These are phyloP conservation scores for Pitta sordida DNA, from an alignment of 2,113 vertebrate species.

Conservation along the genomic window DNA sequence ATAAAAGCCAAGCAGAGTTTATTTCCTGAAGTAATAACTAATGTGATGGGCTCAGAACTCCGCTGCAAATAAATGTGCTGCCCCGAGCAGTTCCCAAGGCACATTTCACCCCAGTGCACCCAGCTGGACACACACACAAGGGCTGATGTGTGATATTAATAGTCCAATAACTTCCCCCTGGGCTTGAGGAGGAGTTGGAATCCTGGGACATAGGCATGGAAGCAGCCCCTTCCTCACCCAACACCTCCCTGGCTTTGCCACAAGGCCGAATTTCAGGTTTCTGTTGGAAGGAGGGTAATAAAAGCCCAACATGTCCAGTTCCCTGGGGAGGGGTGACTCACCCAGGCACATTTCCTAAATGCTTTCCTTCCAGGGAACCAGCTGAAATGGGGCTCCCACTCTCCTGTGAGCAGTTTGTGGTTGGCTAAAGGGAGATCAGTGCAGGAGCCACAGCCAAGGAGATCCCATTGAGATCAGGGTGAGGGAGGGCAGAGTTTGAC, in stretches of 20 bases:
- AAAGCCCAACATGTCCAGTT: background rate
- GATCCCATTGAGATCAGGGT: constrained; percentile 48
- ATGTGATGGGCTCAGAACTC: rapidly evolving
- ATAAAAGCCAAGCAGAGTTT: background rate
- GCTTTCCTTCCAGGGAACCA: constrained; percentile 37
- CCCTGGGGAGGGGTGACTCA: constrained; percentile 19
- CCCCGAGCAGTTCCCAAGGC: background rate
- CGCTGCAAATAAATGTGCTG: background rate
- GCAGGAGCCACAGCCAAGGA: constrained; percentile 23
- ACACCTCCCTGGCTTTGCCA: background rate
- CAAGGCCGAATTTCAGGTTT: background rate
- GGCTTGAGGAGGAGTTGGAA: background rate
- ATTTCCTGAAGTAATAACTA: background rate
- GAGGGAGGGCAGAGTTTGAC: constrained; percentile 9
- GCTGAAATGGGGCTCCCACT: constrained; percentile 46
- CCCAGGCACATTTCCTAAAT: constrained; percentile 6
- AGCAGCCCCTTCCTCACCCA: background rate
- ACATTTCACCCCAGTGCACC: background rate
- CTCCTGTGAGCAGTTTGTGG: constrained; percentile 42
- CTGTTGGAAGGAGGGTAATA: background rate
- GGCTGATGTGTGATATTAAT: background rate
- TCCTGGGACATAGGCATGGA: background rate
- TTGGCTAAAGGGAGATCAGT: constrained; percentile 23
- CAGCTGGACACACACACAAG: rapidly evolving
- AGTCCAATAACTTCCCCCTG: background rate